A percentile compares a stretch with the other conserved stretches of the same genome.
Evolutionary conservation across 2,797 vertebrate genomes (phyloP).

Genomic region (Muraenolepis orangiensis): DNA sequence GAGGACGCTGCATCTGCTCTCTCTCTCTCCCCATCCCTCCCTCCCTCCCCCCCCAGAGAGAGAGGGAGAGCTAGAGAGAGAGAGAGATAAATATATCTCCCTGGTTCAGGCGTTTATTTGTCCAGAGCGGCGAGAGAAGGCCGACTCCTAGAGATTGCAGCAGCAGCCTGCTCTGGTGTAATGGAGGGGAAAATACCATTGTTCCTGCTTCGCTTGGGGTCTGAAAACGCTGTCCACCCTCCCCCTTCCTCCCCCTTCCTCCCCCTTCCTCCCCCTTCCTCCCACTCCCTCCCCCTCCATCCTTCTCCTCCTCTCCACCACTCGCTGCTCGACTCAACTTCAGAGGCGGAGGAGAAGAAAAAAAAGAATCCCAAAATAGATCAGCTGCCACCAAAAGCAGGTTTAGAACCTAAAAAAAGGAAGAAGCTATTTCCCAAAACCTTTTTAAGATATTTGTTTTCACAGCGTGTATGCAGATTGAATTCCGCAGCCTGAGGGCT

Average conservation of each 20-base stretch:
- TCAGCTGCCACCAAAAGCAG: constrained; percentile 17
- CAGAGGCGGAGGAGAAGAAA: constrained; percentile 54
- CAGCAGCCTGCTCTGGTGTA: constrained; percentile 43
- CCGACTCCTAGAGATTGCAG: constrained; percentile 43
- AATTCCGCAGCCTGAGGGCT: constrained; percentile 45
- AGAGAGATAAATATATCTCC: background rate
- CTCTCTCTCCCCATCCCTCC: constrained; percentile 14
- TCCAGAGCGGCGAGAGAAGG: constrained; percentile 30
- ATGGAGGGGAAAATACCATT: constrained; percentile 67
- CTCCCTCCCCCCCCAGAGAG: background rate
- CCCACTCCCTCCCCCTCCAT: constrained; percentile 21
- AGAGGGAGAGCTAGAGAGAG: too few relatives aligned
- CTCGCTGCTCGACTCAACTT: constrained; percentile 42
- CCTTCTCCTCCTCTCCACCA: constrained; percentile 38
- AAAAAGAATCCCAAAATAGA: constrained; percentile 64
- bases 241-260: constrained; percentile 12
- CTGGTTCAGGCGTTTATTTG: constrained; percentile 50
- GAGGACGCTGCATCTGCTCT: constrained; percentile 31
- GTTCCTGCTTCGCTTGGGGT: constrained; percentile 64
- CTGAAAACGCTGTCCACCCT: constrained; percentile 30
- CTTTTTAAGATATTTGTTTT: constrained; percentile 39
- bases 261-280: constrained; percentile 28
- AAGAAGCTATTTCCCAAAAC: constrained; percentile 29
- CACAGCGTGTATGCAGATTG: constrained; percentile 31
- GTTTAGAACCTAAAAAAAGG: constrained; percentile 37